Percentiles rank a stretch among this genome's conserved stretches.
These are phyloP conservation scores for Oithona nana DNA, from an alignment of 2,888 invertebrate species.

Conservation along the genomic window DNA sequence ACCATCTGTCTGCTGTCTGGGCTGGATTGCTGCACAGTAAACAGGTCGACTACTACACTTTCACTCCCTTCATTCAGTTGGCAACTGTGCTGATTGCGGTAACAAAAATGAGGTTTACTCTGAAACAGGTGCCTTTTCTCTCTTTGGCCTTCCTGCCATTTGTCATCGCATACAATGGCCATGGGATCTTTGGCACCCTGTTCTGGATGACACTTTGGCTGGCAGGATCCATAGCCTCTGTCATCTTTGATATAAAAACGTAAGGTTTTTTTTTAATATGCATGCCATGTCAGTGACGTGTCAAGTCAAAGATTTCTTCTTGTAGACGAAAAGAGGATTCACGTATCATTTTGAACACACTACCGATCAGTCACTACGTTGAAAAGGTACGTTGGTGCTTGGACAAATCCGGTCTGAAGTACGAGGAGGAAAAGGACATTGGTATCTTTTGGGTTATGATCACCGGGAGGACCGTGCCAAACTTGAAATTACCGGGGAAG, in stretches of 20 bases:
- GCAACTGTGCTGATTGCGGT: no score
- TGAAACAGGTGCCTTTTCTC: neutral
- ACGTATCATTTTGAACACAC: neutral
- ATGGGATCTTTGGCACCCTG: neutral
- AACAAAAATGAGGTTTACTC: neutral
- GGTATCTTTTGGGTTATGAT: neutral
- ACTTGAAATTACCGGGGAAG: neutral
- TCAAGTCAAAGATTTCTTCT: no score
- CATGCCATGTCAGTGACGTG: no score
- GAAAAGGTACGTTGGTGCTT: constrained; percentile 4
- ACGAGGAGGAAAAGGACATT: neutral
- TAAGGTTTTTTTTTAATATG: no score
- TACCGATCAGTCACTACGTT: neutral
- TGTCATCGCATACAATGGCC: neutral
- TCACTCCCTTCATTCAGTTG: no score
- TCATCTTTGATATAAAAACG: no score
- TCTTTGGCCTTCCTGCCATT: neutral
- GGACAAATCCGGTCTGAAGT: neutral
- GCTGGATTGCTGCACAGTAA: no score
- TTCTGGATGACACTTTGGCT: neutral
- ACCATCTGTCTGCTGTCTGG: no score
- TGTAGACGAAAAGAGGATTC: no score
- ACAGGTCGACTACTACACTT: no score
- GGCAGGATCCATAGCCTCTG: no score
- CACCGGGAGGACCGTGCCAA: neutral